Evolutionary conservation across 1,140 invertebrate genomes (phyloP).

Genomic region (Phymorhynchus buccinoides): DNA sequence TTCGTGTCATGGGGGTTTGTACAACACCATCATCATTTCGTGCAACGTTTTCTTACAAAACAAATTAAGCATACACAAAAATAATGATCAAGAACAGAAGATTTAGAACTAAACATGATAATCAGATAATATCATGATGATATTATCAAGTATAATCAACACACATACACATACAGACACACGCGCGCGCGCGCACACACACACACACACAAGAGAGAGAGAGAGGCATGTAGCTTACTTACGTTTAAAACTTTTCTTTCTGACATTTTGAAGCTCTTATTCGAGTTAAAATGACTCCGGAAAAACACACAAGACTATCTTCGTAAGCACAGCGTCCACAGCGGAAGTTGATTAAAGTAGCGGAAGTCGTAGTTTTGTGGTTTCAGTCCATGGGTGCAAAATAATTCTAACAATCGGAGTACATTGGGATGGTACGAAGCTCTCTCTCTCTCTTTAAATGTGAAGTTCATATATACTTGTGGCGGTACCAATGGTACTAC

Average conservation of each 20-base stretch:
- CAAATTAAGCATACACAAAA: neutral
- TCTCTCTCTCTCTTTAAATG: no score
- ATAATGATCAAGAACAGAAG: neutral
- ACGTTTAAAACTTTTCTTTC: conserved; percentile 94
- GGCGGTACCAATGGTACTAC: no score
- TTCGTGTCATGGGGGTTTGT: no score
- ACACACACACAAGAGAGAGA: neutral
- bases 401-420: no score
- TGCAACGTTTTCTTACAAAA: no score
- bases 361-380: neutral
- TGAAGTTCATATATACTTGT: no score
- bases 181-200: neutral
- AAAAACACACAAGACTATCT: neutral
- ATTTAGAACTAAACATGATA: neutral
- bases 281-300: no score
- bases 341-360: neutral
- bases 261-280: conserved; percentile 73
- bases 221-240: conserved; percentile 75
- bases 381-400: neutral
- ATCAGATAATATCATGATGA: neutral
- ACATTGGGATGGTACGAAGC: no score
- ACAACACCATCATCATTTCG: no score
- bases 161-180: neutral
- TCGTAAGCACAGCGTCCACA: neutral
- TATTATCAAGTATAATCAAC: neutral